Base-by-base conservation (phyloP, 2,888 invertebrate species). In the Athripsodes cinereus region DNA sequence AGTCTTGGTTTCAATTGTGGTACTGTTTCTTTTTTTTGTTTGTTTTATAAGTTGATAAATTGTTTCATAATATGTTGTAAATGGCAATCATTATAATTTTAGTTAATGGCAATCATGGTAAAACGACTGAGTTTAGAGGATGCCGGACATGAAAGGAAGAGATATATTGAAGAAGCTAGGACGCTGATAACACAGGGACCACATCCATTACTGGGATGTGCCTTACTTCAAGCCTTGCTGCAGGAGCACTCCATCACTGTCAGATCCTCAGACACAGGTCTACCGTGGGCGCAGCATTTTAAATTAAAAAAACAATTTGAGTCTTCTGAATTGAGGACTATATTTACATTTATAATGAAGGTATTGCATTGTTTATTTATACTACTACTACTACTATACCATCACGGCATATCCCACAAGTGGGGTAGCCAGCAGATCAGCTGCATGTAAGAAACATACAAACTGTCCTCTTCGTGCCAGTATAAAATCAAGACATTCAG, bases 171-270 rank as follows among this genome's bases (percentile, higher is more conserved):
- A 55, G 88, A 92, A 74, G 83, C 93, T 57, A 87, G 91, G 68
- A 83, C 83, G 67, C 81, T 93, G 57, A 87, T 94, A 63, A 77
- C 85, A 61, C 83, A 79, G 72, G 85, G 84, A 2, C 86, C 88
- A 84, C 74, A 87, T 59, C 75, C 88, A 31, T 84, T 94, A 65
- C 76, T 94, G 49, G 93, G 92, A 2, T 93, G 93, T 68, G 87
- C 88, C 59, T 82, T 95, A 53, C 85, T 96, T 67, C 80, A 86
- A 57, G 86, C 91, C 10, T 77, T 96, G 50, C 85, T 95, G 79
- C 90, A 91, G 76, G 95, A 95, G 72, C 94, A 92, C 75, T 88
- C 91, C 8, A 89, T 85, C 26, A 90, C 92, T 2, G 85, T 88
- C 1, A 87, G 91, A 68, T 90, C 93, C 1, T 87, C 92, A 31